Conservation (phyloP, 1,140 invertebrate genomes). For the Cyclargus thomasi region DNA sequence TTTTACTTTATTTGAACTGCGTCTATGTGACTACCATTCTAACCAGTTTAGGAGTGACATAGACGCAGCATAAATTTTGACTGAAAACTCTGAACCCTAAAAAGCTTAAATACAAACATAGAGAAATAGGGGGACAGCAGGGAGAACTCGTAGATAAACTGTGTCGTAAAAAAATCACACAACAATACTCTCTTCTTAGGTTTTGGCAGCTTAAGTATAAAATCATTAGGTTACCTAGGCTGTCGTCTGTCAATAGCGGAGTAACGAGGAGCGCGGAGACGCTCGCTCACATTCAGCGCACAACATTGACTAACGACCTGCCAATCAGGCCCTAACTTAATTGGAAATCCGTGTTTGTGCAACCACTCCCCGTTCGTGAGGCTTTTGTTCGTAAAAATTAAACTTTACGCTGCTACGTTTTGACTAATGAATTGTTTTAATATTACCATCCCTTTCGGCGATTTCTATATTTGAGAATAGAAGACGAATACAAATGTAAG, state of each 20-base stretch:
- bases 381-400: conserved; percentile 70
- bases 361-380: conserved; percentile 54
- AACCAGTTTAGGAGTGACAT: too few relatives aligned
- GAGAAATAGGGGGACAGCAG: too few relatives aligned
- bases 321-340: conserved; percentile 70
- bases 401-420: conserved; percentile 41
- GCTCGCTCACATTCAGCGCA: conserved; percentile 45
- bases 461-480: neutral
- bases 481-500: neutral
- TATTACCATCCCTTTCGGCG: neutral
- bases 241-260: conserved; percentile 44
- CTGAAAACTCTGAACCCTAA: too few relatives aligned
- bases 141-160: too few relatives aligned
- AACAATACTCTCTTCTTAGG: too few relatives aligned
- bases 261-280: conserved; percentile 28
- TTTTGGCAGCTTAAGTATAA: neutral
- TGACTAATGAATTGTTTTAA: conserved; percentile 27
- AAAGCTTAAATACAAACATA: too few relatives aligned
- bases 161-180: too few relatives aligned
- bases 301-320: conserved; percentile 67
- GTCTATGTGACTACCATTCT: too few relatives aligned
- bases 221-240: conserved; percentile 27
- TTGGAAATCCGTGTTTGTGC: conserved; percentile 71
- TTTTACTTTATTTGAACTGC: too few relatives aligned
- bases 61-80: too few relatives aligned